Evolutionary conservation across 2,113 vertebrate species (phyloP).

Genomic region (Emydura subglobosa): DNA sequence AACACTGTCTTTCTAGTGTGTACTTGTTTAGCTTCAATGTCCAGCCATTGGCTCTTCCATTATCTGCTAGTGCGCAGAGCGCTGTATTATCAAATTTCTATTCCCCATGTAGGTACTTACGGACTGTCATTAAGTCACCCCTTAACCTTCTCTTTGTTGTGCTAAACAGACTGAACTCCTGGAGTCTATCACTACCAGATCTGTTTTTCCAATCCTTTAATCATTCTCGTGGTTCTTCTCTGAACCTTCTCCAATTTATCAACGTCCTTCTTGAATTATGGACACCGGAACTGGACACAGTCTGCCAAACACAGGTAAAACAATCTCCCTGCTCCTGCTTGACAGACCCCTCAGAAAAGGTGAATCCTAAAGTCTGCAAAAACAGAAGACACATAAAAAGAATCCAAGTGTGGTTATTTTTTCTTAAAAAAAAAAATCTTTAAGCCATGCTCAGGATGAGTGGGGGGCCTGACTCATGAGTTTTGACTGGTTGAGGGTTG

Average conservation of each 20-base stretch:
- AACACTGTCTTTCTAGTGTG: neutral
- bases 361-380: neutral
- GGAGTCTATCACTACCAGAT: neutral
- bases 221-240: too few species aligned
- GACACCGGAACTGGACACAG: too few species aligned
- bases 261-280: too few species aligned
- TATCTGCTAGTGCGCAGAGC: neutral
- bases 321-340: too few species aligned
- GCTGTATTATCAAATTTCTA: neutral
- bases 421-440: neutral
- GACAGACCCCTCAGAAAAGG: too few species aligned
- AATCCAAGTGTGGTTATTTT: neutral
- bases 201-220: too few species aligned
- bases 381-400: neutral
- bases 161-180: neutral
- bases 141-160: neutral
- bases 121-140: too few species aligned
- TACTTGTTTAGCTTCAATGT: neutral
- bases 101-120: neutral
- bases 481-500: neutral
- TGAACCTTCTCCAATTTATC: too few species aligned
- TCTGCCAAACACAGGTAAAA: too few species aligned
- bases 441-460: neutral
- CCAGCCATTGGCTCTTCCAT: neutral
- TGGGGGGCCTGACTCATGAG: neutral